Evolutionary conservation across 1,140 invertebrate species (phyloP).

Genomic region (Panagrolaimus sp.): DNA sequence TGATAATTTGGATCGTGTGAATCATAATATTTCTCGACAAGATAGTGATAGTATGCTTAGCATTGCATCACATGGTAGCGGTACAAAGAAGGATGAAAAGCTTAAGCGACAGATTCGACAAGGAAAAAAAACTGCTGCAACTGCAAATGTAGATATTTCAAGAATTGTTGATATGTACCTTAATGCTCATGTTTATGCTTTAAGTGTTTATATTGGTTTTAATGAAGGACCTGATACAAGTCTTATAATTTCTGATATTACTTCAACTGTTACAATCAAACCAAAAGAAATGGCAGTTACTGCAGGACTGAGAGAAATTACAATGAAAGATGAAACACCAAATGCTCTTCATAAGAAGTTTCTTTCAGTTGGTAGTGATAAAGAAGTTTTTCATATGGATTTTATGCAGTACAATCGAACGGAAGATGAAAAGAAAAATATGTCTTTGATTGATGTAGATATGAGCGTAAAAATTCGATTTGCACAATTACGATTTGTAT

Average conservation of each 20-base stretch:
- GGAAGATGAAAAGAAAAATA: constrained; percentile 36
- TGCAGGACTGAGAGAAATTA: constrained; percentile 41
- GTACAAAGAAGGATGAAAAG: neutral
- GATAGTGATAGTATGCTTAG: too few relatives aligned
- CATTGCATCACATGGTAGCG: neutral
- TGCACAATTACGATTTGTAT: constrained; percentile 63
- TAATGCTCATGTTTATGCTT: constrained; percentile 32
- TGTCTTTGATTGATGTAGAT: constrained; percentile 62
- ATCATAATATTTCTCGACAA: constrained; percentile 10
- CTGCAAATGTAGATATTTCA: neutral
- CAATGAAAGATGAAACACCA: constrained; percentile 38
- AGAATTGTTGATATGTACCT: constrained; percentile 30
- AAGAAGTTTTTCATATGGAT: constrained; percentile 42
- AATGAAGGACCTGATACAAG: constrained; percentile 39
- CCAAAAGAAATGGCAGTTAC: constrained; percentile 36
- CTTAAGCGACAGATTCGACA: constrained; percentile 4
- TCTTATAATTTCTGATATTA: constrained; percentile 32
- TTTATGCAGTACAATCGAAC: constrained; percentile 45
- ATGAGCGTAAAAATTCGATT: constrained; percentile 71
- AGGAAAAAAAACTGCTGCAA: neutral
- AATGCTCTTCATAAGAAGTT: constrained; percentile 42
- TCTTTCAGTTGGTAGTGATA: constrained; percentile 28
- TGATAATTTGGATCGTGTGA: neutral
- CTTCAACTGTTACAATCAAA: constrained; percentile 31
- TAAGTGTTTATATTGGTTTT: constrained; percentile 35